phyloP scores from a whole-genome alignment of 2,113 vertebrate species.

The Aspiorhynchus laticeps region DNA sequence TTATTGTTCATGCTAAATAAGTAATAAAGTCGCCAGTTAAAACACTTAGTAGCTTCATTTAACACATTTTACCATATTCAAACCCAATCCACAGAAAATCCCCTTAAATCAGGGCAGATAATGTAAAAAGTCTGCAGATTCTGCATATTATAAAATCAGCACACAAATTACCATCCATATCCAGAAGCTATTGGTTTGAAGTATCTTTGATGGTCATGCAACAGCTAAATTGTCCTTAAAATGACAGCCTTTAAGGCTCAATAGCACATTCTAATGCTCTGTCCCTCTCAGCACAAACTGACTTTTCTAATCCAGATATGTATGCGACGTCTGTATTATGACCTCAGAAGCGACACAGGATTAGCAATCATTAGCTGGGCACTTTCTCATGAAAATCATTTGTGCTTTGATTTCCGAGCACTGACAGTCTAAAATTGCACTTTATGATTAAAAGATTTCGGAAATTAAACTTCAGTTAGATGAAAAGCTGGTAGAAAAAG shows the following conservation, averaged over 20 bases:
- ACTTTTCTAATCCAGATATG: constrained; percentile 9
- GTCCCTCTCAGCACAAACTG: background rate
- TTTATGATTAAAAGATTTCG: constrained; percentile 26
- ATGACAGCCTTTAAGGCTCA: background rate
- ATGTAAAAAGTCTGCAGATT: background rate
- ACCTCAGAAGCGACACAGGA: background rate
- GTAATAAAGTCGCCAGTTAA: background rate
- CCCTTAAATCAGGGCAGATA: background rate
- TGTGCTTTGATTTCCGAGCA: constrained; percentile 7
- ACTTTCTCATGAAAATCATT: background rate
- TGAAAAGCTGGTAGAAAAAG: constrained; percentile 26
- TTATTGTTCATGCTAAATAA: background rate
- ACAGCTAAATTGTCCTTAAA: background rate
- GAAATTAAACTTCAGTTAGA: constrained; percentile 43
- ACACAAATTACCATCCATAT: background rate
- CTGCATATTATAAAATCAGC: background rate
- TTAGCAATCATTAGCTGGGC: constrained; percentile 21
- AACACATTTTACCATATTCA: background rate
- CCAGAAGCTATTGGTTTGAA: background rate
- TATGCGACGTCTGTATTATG: background rate
- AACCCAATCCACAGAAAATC: background rate
- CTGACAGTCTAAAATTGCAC: background rate
- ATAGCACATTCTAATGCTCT: background rate
- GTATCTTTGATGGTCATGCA: background rate
- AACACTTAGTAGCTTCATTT: background rate